Base-by-base conservation (phyloP, 2,888 invertebrate species). In the Panopea generosa region DNA sequence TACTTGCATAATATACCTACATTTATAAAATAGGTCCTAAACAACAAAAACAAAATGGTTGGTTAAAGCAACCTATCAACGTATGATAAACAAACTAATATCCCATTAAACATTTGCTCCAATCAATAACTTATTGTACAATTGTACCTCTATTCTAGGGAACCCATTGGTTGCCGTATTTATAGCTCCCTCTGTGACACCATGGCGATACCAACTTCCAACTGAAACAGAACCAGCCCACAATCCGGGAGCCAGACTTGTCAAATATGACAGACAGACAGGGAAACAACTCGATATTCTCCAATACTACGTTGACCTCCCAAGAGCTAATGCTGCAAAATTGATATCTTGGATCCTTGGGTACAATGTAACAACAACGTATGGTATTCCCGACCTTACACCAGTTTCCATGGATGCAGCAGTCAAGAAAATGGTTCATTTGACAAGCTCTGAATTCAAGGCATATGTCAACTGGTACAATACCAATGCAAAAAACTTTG, bases 181-280 rank as follows among this genome's bases (percentile, higher is more conserved):
- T 93, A 94, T 97, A 90, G 96, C 97, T 16, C 98, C 98, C 20
- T 96, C 98, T 49, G 95, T 98, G 80, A 97, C 97, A 69, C 98
- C 98, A 0, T 95, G 96, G 92, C 95, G 96, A 83, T 95, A 96
- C 68, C 87, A 61, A 84, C 66, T 56, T 16, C 63, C 77, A 33
- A 62, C 67, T 4, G 75, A 74, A 0, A 85, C 88, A 4, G 91
- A 91, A 1, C 69, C 77, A 0, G 71, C 86, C 3, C 97, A 97
- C 90, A 98, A 98, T 93, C 98, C 98, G 3, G 97, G 97, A 45
- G 94, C 97, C 74, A 95, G 98, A 79, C 95, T 98, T 55, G 96
- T 97, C 93, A 96, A 97, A 93, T 98, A 97, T 92, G 96, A 98
- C 93, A 96, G 96, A 82, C 61, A 67, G 97, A 97, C 85, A 2